These are phyloP conservation scores for Toxotes lorentzi DNA, from an alignment of 2,797 vertebrate genomes.

Conservation along the genomic window DNA sequence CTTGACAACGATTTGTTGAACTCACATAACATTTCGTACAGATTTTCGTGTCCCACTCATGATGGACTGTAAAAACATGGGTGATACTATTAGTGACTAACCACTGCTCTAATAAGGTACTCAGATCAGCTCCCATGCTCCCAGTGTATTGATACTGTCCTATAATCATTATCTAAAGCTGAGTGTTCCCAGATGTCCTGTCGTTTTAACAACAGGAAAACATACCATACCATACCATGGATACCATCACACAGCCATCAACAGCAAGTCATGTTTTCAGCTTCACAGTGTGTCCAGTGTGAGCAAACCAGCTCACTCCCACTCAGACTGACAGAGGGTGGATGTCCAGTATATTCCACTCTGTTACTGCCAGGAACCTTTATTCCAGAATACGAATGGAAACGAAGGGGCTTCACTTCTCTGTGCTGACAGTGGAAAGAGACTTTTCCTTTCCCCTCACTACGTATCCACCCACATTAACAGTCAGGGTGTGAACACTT, in stretches of 20 bases:
- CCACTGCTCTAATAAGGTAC: no score
- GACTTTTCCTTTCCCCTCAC: slow-evolving; percentile 18
- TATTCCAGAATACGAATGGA: slow-evolving; percentile 26
- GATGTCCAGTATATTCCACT: slow-evolving; percentile 4
- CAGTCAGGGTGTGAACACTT: slow-evolving; percentile 24
- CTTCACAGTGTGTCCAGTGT: background rate
- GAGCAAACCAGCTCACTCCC: background rate
- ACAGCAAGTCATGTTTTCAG: no score
- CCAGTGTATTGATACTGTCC: background rate
- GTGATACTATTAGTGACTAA: no score
- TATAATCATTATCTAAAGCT: background rate
- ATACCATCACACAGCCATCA: no score
- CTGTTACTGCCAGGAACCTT: slow-evolving; percentile 21
- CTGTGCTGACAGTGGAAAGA: slow-evolving; percentile 22
- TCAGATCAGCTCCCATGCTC: no score
- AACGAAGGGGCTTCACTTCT: slow-evolving; percentile 15
- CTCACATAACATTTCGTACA: no score
- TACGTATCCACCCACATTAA: slow-evolving; percentile 19
- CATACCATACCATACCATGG: no score
- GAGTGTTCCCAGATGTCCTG: background rate
- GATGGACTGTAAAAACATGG: no score
- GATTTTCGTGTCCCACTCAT: no score
- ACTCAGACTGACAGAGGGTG: slow-evolving; percentile 9
- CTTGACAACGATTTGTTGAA: no score
- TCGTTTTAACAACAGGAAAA: background rate